A percentile compares a stretch with the other conserved stretches of the same genome.
Evolutionary conservation across 1,140 invertebrate genomes (phyloP).

Genomic region (Halictus rubicundus): DNA sequence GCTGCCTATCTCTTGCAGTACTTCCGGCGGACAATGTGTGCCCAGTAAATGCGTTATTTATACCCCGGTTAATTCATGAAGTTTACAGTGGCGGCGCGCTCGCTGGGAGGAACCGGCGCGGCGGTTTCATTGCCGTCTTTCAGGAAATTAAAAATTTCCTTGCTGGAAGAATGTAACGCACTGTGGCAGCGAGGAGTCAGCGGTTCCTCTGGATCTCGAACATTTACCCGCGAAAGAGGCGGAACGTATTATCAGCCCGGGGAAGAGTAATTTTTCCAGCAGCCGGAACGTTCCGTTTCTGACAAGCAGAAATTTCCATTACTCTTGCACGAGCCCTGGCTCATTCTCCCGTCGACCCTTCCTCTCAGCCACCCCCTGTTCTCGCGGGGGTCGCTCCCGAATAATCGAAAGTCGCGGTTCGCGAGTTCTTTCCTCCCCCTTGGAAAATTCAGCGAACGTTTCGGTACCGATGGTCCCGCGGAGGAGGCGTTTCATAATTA

Average conservation of each 20-base stretch:
- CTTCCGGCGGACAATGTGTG: too few relatives aligned
- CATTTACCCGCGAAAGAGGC: neutral
- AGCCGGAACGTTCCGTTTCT: neutral
- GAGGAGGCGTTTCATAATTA: constrained; percentile 58
- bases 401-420: neutral
- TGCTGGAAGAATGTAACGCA: neutral
- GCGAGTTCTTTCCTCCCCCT: neutral
- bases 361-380: neutral
- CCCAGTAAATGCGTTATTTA: neutral
- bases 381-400: neutral
- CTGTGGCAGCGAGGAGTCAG: neutral
- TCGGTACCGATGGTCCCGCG: neutral
- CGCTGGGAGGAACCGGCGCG: neutral
- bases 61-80: neutral
- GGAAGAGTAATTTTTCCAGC: constrained; percentile 1
- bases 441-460: constrained; percentile 15
- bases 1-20: too few relatives aligned
- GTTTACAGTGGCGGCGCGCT: neutral
- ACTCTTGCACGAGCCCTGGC: neutral
- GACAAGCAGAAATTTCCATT: constrained; percentile 3
- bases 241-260: neutral
- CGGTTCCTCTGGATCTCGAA: neutral
- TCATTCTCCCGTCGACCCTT: neutral
- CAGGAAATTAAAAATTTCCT: constrained; percentile 20
- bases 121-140: neutral